Percentiles rank a stretch among this genome's conserved stretches.
phyloP scores from a whole-genome alignment of 2,797 vertebrate genomes.

The Mus caroli region DNA sequence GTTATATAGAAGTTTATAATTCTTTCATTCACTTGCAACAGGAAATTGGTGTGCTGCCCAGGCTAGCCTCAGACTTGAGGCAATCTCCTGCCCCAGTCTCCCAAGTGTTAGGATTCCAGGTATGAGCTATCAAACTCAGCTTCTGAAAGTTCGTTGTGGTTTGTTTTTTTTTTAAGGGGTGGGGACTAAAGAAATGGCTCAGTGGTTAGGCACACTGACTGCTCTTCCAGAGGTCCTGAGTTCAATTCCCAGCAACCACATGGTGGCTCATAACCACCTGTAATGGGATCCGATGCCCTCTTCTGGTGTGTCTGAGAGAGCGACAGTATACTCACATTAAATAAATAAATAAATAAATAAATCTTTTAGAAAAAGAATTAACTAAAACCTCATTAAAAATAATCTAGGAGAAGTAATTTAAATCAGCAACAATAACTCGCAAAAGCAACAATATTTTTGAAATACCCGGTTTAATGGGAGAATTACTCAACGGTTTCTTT shows the following conservation, averaged over 20 bases:
- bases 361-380: background rate
- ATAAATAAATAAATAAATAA: background rate
- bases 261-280: background rate
- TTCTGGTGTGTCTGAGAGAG: background rate
- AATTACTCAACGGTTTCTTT: conserved; percentile 30
- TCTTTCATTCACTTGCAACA: background rate
- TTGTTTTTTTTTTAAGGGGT: background rate
- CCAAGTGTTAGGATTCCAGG: background rate
- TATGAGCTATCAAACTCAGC: background rate
- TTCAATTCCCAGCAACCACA: background rate
- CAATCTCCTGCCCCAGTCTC: background rate
- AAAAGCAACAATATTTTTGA: background rate
- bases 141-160: background rate
- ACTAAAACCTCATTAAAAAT: background rate
- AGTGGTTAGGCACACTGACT: no score
- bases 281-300: background rate
- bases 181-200: no score
- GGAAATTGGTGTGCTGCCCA: background rate
- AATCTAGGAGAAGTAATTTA: conserved; percentile 59
- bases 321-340: background rate
- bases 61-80: background rate
- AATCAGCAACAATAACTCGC: conserved; percentile 56
- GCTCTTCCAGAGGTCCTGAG: no score
- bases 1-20: background rate
- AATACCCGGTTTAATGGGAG: conserved; percentile 23